Evolutionary conservation across 1,140 invertebrate genomes (phyloP).

Genomic region (Meloidogyne floridensis): DNA sequence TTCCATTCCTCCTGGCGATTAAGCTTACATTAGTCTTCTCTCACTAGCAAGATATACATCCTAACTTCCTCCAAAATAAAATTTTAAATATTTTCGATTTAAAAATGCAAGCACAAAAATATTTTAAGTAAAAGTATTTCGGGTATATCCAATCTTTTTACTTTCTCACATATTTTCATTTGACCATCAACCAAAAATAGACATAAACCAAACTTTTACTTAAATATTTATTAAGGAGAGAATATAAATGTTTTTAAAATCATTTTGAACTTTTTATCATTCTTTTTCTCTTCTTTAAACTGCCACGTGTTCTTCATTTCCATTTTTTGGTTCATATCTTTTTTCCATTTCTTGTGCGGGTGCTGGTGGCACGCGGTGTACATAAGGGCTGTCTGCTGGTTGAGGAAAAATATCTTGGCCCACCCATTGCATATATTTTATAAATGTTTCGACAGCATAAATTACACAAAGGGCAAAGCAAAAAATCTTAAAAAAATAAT

Average conservation of each 20-base stretch:
- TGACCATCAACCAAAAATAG: no score
- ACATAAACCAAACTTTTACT: no score
- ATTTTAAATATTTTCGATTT: no score
- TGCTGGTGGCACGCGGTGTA: constrained; percentile 32
- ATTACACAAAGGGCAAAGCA: constrained; percentile 60
- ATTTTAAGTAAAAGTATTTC: neutral
- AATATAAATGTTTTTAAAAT: no score
- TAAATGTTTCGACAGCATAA: constrained; percentile 60
- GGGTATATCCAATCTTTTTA: no score
- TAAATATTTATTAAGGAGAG: no score
- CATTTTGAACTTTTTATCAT: neutral
- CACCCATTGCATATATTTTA: constrained; percentile 61
- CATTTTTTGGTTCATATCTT: constrained; percentile 11
- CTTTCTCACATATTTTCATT: no score
- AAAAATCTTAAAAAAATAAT: constrained; percentile 46
- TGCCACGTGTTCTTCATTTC: constrained; percentile 14
- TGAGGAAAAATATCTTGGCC: constrained; percentile 46
- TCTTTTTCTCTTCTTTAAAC: constrained; percentile 22
- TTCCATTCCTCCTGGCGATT: no score
- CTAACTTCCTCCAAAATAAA: no score
- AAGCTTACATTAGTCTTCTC: no score
- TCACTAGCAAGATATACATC: no score
- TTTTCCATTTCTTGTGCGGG: constrained; percentile 24
- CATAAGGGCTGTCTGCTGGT: constrained; percentile 19
- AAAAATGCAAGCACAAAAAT: neutral